A percentile compares a stretch with the other conserved stretches of the same genome.
These are phyloP conservation scores for Eubasilissa splendida DNA, from an alignment of 2,888 invertebrate species.

Conservation along the genomic window DNA sequence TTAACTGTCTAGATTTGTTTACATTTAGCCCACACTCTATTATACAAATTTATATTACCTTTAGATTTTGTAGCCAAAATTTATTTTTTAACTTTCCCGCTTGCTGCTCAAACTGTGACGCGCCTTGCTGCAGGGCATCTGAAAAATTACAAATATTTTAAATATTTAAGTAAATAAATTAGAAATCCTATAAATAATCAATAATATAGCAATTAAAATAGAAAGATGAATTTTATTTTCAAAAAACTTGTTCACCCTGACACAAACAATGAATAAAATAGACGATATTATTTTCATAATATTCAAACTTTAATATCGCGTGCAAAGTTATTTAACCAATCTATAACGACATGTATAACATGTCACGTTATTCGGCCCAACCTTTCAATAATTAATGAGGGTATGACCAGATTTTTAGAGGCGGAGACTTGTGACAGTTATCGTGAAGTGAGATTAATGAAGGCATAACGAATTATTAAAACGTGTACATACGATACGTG, in stretches of 20 bases:
- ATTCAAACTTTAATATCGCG: no score
- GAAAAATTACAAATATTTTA: slow-evolving; percentile 58
- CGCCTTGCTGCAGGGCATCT: slow-evolving; percentile 95
- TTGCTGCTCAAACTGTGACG: slow-evolving; percentile 97
- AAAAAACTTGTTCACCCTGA: neutral
- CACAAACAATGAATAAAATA: no score
- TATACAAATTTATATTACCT: slow-evolving; percentile 71
- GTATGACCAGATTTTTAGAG: no score
- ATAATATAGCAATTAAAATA: neutral
- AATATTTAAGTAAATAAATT: neutral
- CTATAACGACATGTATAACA: no score
- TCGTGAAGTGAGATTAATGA: no score
- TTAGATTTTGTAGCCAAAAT: slow-evolving; percentile 98
- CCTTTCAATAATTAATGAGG: no score
- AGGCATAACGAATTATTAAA: no score
- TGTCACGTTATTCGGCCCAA: no score
- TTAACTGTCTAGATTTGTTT: neutral
- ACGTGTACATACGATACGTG: no score
- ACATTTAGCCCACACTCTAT: neutral
- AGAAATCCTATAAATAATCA: neutral
- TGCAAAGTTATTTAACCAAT: no score
- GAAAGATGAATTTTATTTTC: neutral
- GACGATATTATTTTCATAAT: no score
- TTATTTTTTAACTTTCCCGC: slow-evolving; percentile 97
- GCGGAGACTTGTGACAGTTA: no score